Conservation (phyloP, 2,797 vertebrate species). For the Anas capensis region DNA sequence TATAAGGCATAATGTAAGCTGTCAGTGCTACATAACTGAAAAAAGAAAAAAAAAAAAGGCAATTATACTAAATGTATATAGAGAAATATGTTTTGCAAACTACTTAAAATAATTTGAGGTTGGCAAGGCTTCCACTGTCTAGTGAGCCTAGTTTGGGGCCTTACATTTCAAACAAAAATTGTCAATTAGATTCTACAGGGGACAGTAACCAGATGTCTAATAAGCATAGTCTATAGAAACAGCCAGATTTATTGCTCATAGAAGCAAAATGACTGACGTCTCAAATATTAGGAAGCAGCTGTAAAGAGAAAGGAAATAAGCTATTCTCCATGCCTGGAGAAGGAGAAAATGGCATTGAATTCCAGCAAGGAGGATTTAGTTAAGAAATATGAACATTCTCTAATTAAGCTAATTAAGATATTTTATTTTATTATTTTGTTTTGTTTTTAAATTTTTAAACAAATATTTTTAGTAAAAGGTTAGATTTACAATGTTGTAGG, state of each 20-base stretch:
- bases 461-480: not conserved
- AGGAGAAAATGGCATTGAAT: not conserved
- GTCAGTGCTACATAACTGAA: not conserved
- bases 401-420: not conserved
- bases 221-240: constrained; percentile 1
- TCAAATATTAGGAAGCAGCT: not conserved
- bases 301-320: not conserved
- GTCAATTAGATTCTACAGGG: not conserved
- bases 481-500: not conserved
- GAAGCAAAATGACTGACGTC: not conserved
- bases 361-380: not conserved
- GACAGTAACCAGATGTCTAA: not conserved
- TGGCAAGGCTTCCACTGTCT: not conserved
- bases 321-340: not conserved
- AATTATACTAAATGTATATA: not conserved
- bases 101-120: not conserved
- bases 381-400: not conserved
- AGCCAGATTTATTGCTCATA: not conserved
- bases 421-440: too few species aligned
- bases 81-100: not conserved
- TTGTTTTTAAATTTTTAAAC: not conserved
- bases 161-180: not conserved
- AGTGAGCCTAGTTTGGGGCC: not conserved
- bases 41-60: not conserved
- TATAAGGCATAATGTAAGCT: not conserved